Base-by-base conservation (phyloP, 2,113 vertebrate genomes). In the Cryptotis parvus region DNA sequence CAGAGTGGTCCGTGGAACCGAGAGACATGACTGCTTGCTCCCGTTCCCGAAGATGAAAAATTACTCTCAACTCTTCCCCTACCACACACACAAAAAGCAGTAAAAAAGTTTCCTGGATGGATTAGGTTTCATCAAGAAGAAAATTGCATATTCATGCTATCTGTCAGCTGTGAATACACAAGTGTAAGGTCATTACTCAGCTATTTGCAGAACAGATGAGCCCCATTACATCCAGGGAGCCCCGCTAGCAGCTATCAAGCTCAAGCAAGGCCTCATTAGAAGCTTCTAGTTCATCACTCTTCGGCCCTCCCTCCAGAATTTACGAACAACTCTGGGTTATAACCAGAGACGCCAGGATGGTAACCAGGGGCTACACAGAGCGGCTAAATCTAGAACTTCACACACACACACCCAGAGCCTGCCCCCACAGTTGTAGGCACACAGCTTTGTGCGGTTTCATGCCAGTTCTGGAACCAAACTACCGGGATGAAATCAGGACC, bases 121-220 rank as follows among this genome's bases (percentile, higher is more conserved):
- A 85, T 73, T 22, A 16, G 43, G 39, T 72, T 89, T 94, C 91
- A 84, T 72, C 63, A 77, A 43, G 43, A 86, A 94, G 31, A 85
- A 90, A 91, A 88, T 3, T 31, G 1, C 61, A 76, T 26, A 43
- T 20, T 70, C 33, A 78, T 20, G 65, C 27, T 89, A 24, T 94
- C 73, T 68, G 63, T 92, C 76, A 88, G 35, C 79, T 94, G 45
- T 87, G 68, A 94, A 92, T 52, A 66, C 3, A 58, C 35, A 91
- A n/a, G 41, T 87, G 77, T 78, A 75, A 92, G 87, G 90, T 22
- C 66, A 90, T 69, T 82, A 83, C 61, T 91, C 90, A 73, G 37
- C 45, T 93, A 82, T 77, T 89, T 39, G 35, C 1, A 22, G 24
- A 69, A 73, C 12, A 69, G 27, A 78, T 29, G n/a, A 76, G 9